A percentile compares a stretch with the other conserved stretches of the same genome.
Conservation (phyloP, 2,888 invertebrate species). For the Thelaira solivaga region DNA sequence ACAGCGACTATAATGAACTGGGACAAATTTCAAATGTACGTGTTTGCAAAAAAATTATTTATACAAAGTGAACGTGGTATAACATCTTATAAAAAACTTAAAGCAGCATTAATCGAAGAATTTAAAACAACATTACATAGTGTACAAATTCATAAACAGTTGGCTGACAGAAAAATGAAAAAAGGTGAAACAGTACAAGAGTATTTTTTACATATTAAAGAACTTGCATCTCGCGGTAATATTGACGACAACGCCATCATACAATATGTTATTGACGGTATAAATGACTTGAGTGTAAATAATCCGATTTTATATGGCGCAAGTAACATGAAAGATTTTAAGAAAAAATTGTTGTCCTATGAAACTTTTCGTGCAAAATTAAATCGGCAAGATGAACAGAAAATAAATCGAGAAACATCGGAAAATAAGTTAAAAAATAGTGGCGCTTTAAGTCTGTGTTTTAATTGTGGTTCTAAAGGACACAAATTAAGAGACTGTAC, state of each 20-base stretch:
- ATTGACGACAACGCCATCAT: conserved; percentile 70
- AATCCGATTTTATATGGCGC: conserved; percentile 58
- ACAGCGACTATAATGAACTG: conserved; percentile 34
- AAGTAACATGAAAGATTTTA: conserved; percentile 35
- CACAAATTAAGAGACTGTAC: conserved; percentile 25
- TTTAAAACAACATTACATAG: conserved; percentile 41
- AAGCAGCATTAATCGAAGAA: conserved; percentile 39
- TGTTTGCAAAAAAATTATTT: conserved; percentile 55
- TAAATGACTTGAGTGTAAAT: conserved; percentile 63
- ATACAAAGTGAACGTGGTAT: conserved; percentile 25
- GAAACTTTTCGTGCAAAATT: conserved; percentile 9
- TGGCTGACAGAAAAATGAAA: conserved; percentile 66
- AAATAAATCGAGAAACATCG: conserved; percentile 13
- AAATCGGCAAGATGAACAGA: too few relatives aligned
- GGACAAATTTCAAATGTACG: conserved; percentile 42
- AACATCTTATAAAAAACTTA: conserved; percentile 35
- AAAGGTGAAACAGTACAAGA: conserved; percentile 70
- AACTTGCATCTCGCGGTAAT: conserved; percentile 69
- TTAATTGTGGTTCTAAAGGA: conserved; percentile 12
- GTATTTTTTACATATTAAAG: conserved; percentile 73
- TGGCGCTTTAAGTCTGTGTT: neutral
- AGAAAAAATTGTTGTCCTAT: conserved; percentile 40
- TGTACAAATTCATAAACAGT: conserved; percentile 39
- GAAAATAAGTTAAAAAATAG: conserved; percentile 7
- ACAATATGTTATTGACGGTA: conserved; percentile 74